Evolutionary conservation across 2,888 invertebrate species (phyloP).

Genomic region (Endomychus coccineus): DNA sequence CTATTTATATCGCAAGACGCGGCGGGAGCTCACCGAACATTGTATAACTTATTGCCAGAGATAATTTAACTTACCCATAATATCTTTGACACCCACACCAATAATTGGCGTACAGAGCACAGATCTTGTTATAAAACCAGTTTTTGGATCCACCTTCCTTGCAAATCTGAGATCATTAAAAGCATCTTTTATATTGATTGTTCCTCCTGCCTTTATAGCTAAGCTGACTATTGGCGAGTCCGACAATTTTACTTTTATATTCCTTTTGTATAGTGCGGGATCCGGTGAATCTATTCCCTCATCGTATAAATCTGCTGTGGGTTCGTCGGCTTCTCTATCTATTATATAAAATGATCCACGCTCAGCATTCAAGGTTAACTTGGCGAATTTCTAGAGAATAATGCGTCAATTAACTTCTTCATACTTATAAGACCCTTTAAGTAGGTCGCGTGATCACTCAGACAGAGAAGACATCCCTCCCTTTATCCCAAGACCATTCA

Average conservation of each 20-base stretch:
- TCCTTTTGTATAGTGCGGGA: constrained; percentile 47
- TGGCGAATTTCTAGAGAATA: constrained; percentile 50
- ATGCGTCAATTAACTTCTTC: too few species aligned
- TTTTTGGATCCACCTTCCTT: constrained; percentile 49
- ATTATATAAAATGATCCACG: constrained; percentile 52
- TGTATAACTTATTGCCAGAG: too few species aligned
- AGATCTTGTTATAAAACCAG: constrained; percentile 51
- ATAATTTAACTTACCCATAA: constrained; percentile 27
- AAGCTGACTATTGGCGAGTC: constrained; percentile 49
- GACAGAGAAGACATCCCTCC: too few species aligned
- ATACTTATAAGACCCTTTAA: too few species aligned
- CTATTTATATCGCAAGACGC: too few species aligned
- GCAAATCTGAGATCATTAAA: constrained; percentile 50
- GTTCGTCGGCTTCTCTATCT: constrained; percentile 43
- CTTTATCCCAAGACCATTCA: too few species aligned
- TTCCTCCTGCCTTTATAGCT: constrained; percentile 47
- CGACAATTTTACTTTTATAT: constrained; percentile 46
- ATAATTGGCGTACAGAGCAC: constrained; percentile 50
- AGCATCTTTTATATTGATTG: constrained; percentile 50
- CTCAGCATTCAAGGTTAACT: constrained; percentile 51
- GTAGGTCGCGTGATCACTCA: too few species aligned
- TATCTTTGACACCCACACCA: constrained; percentile 42
- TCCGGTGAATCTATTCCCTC: constrained; percentile 46
- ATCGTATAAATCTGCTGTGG: constrained; percentile 53
- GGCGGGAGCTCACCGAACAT: too few species aligned